Conservation (phyloP, 2,113 vertebrate species). For the Pheucticus melanocephalus region DNA sequence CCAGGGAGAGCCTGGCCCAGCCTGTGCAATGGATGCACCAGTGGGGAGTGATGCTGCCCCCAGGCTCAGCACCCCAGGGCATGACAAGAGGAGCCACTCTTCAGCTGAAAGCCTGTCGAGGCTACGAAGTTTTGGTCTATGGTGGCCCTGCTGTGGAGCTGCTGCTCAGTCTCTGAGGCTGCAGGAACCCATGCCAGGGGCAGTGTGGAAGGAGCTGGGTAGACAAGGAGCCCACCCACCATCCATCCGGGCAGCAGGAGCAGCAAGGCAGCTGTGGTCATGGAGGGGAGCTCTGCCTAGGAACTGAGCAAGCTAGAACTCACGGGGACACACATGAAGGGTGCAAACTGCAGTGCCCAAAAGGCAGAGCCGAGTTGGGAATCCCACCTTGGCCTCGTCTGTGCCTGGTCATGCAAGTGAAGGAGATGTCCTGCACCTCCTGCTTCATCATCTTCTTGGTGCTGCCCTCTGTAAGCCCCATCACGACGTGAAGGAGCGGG, state of each 20-base stretch:
- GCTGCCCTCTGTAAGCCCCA: rapidly evolving
- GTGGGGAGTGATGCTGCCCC: background rate
- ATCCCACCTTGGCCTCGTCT: background rate
- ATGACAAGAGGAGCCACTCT: background rate
- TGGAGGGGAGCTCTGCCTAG: background rate
- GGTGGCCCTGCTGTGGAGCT: background rate
- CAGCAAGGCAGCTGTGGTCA: background rate
- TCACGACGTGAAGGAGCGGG: rapidly evolving
- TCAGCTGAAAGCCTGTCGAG: rapidly evolving
- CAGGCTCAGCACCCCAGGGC: background rate
- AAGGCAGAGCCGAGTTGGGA: rapidly evolving
- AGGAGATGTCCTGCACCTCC: background rate
- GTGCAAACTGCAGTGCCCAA: background rate
- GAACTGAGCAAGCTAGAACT: background rate
- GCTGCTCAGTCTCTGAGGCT: background rate
- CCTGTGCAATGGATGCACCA: rapidly evolving
- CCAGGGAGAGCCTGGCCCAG: background rate
- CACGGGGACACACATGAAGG: background rate
- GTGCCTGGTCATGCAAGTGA: background rate
- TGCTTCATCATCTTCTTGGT: background rate
- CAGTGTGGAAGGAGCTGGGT: rapidly evolving
- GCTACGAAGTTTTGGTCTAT: background rate
- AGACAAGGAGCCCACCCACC: background rate
- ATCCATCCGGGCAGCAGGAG: rapidly evolving
- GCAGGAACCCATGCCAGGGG: background rate